A percentile compares a stretch with the other conserved stretches of the same genome.
These are phyloP conservation scores for Koerneria pararmatus DNA, from an alignment of 2,888 invertebrate genomes.

Conservation along the genomic window DNA sequence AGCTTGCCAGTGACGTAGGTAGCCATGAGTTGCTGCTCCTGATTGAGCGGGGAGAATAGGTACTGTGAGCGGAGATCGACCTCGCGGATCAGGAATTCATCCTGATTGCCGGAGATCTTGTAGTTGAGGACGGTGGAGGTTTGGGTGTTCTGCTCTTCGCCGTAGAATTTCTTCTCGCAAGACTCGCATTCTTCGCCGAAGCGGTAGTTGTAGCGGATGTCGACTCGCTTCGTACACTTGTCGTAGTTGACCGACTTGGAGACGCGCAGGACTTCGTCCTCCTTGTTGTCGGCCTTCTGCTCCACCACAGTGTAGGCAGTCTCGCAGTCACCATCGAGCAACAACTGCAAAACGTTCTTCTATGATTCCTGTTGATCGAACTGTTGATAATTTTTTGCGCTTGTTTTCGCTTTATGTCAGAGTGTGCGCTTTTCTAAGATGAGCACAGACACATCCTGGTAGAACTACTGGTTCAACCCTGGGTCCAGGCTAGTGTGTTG, in stretches of 20 bases:
- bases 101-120: constrained; percentile 22
- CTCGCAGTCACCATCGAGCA: constrained; percentile 53
- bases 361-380: constrained; percentile 31
- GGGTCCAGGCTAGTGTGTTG: no score
- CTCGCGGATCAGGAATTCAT: constrained; percentile 24
- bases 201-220: constrained; percentile 33
- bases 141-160: constrained; percentile 17
- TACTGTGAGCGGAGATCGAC: constrained; percentile 30
- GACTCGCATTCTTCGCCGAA: constrained; percentile 31
- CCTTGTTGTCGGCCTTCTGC: constrained; percentile 20
- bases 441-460: no score
- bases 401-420: no score
- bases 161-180: constrained; percentile 28
- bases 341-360: constrained; percentile 34
- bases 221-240: constrained; percentile 59
- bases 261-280: constrained; percentile 33
- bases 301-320: constrained; percentile 35
- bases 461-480: no score
- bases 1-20: constrained; percentile 31
- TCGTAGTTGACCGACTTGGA: constrained; percentile 61
- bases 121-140: constrained; percentile 32
- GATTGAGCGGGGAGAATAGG: constrained; percentile 30
- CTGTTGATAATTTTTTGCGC: no score
- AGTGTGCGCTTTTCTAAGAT: constrained; percentile 18
- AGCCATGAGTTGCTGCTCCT: constrained; percentile 26